Percentiles rank a stretch among this genome's conserved stretches.
phyloP scores from a whole-genome alignment of 2,888 invertebrate species.

The Aporophyla lueneburgensis region DNA sequence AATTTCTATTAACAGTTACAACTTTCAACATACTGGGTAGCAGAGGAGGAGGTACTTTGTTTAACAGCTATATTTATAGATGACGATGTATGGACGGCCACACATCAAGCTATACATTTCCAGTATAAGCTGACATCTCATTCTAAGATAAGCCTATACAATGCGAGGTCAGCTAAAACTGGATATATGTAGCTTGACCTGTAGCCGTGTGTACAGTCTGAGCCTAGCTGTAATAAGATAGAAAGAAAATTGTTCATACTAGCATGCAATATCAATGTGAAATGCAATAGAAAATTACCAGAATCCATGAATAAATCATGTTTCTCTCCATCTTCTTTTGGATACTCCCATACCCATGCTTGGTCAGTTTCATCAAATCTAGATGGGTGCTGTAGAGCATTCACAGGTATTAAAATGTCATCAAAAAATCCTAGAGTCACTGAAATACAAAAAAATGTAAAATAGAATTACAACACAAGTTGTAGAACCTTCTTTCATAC shows the following conservation, averaged over 20 bases:
- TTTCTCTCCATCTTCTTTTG: slow-evolving; percentile 94
- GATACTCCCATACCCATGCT: slow-evolving; percentile 99
- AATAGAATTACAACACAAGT: neutral
- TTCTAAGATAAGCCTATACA: too few relatives aligned
- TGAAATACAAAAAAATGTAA: slow-evolving; percentile 81
- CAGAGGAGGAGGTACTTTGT: neutral
- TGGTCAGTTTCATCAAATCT: slow-evolving; percentile 97
- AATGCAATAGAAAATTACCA: slow-evolving; percentile 82
- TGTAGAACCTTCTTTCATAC: neutral
- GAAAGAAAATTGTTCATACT: neutral
- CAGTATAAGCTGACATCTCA: too few relatives aligned
- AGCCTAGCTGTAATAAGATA: neutral
- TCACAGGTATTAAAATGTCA: slow-evolving; percentile 98
- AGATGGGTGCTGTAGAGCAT: slow-evolving; percentile 97
- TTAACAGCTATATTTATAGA: neutral
- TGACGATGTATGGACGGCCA: neutral
- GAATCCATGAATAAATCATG: slow-evolving; percentile 99
- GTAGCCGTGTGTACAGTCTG: neutral
- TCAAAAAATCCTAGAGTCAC: slow-evolving; percentile 99
- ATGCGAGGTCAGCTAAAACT: too few relatives aligned
- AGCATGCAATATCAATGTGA: neutral
- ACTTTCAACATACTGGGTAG: neutral
- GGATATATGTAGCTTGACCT: too few relatives aligned
- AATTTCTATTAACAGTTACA: neutral
- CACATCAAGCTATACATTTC: too few relatives aligned